Evolutionary conservation across 1,140 invertebrate species (phyloP).

Genomic region (Drosophila nikananu): DNA sequence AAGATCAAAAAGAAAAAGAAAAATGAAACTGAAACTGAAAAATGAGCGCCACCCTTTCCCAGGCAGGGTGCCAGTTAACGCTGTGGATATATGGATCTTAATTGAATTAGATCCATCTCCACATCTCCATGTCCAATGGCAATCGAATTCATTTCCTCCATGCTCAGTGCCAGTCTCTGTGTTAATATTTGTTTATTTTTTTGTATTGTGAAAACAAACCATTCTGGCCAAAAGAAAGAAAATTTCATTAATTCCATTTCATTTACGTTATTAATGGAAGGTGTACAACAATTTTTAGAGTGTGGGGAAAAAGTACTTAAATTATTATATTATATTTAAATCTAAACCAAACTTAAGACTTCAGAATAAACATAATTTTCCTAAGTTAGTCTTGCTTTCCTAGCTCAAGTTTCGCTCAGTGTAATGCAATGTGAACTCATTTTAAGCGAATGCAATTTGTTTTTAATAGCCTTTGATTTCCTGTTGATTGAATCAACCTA

Average conservation of each 20-base stretch:
- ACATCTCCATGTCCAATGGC: constrained; percentile 44
- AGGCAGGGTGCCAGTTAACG: constrained; percentile 29
- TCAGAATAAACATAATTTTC: not conserved
- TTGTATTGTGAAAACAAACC: constrained; percentile 40
- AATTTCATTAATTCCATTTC: constrained; percentile 61
- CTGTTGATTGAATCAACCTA: constrained; percentile 28
- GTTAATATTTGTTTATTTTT: constrained; percentile 12
- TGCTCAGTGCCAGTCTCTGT: constrained; percentile 37
- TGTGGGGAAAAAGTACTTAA: not conserved
- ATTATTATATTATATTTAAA: too few species aligned
- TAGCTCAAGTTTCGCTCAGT: not conserved
- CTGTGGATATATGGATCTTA: constrained; percentile 40
- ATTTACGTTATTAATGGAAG: constrained; percentile 47
- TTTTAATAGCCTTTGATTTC: constrained; percentile 40
- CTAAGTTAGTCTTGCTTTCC: too few species aligned
- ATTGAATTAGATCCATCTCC: constrained; percentile 59
- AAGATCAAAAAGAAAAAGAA: constrained; percentile 3
- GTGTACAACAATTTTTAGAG: not conserved
- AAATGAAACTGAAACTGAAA: not conserved
- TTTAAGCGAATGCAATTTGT: constrained; percentile 15
- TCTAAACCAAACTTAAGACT: not conserved
- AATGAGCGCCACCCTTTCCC: constrained; percentile 19
- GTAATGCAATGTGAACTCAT: constrained; percentile 23
- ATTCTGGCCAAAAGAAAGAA: constrained; percentile 16
- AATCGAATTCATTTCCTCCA: constrained; percentile 47